Conservation (phyloP, 2,113 vertebrate species). For the Oceanites oceanicus region DNA sequence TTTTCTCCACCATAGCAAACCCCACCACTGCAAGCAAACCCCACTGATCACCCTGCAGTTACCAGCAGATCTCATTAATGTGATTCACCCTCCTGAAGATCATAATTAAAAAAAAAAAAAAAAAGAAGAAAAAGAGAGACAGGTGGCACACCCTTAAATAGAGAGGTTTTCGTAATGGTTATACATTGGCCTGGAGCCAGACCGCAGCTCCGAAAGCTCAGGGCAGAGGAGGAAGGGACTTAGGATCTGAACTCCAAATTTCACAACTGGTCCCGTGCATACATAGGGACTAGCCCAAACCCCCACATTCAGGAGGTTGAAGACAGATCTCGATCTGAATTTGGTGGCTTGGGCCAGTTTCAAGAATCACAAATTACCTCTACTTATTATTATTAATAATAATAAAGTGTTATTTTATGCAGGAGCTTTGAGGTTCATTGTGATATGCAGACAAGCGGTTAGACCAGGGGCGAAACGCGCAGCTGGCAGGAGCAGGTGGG, state of each 20-base stretch:
- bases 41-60: not conserved
- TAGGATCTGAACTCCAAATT: not conserved
- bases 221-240: not conserved
- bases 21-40: not conserved
- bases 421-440: conserved; percentile 12
- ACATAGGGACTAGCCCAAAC: not conserved
- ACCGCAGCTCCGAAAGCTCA: not conserved
- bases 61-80: not conserved
- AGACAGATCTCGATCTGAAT: conserved; percentile 17
- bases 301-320: not conserved
- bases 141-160: not conserved
- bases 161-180: not conserved
- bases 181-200: not conserved
- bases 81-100: not conserved
- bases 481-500: not conserved
- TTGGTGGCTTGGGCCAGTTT: conserved; percentile 46
- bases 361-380: conserved; percentile 54
- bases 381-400: conserved; percentile 1
- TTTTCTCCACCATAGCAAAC: not conserved
- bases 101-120: no score
- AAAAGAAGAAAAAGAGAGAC: not conserved
- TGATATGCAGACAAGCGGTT: not conserved
- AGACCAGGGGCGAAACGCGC: not conserved
- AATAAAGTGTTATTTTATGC: not conserved
- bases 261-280: not conserved